A percentile compares a stretch with the other conserved stretches of the same genome.
Conservation (phyloP, 2,797 vertebrate species). For the Vipera ursinii region DNA sequence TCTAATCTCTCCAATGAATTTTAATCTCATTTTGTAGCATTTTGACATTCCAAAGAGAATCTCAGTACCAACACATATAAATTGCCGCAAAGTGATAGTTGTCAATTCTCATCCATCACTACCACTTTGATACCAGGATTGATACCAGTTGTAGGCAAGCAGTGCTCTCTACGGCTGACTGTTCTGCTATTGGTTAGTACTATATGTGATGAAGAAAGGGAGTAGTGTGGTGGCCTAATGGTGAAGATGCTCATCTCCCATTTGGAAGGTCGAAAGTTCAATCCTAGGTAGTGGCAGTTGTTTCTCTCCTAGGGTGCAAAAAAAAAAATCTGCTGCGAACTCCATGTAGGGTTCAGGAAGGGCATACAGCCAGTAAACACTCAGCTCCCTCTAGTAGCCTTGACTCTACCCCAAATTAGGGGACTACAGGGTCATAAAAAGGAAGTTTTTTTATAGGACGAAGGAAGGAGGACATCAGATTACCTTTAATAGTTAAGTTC, state of each 20-base stretch:
- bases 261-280: no score
- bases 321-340: no score
- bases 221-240: no score
- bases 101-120: not conserved
- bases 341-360: no score
- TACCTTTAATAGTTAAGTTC: not conserved
- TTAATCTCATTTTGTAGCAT: not conserved
- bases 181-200: not conserved
- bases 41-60: not conserved
- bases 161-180: not conserved
- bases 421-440: no score
- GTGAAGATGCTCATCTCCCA: no score
- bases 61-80: not conserved
- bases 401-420: no score
- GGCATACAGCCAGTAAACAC: no score
- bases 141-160: not conserved
- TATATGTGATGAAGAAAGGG: not conserved
- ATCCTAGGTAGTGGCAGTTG: no score
- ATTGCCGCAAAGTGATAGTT: not conserved
- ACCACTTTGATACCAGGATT: not conserved
- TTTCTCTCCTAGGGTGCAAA: no score
- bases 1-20: not conserved
- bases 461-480: not conserved
- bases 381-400: no score
- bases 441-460: not conserved